A percentile compares a stretch with the other conserved stretches of the same genome.
These are phyloP conservation scores for Lamprotornis superbus DNA, from an alignment of 2,113 vertebrate species.

Conservation along the genomic window DNA sequence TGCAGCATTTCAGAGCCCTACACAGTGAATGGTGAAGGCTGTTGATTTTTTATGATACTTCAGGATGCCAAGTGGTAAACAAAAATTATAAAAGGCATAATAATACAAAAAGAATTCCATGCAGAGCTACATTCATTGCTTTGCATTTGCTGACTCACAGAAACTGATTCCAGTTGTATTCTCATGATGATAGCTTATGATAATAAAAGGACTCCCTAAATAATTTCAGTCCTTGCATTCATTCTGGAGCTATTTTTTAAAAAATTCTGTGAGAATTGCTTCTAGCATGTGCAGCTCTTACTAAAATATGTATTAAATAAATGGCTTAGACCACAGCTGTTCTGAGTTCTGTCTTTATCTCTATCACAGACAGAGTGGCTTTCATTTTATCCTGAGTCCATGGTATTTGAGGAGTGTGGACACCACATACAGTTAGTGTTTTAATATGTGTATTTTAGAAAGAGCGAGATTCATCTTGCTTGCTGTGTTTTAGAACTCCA, in stretches of 20 bases:
- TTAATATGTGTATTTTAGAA: not conserved
- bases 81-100: not conserved
- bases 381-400: not conserved
- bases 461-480: not conserved
- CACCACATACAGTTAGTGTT: not conserved
- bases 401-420: not conserved
- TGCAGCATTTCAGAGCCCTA: not conserved
- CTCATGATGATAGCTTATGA: not conserved
- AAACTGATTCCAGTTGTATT: not conserved
- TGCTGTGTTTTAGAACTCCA: not conserved
- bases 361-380: not conserved
- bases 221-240: not conserved
- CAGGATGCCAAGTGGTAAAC: conserved; percentile 1
- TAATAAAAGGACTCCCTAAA: not conserved
- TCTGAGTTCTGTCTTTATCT: not conserved
- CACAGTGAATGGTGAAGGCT: not conserved
- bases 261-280: not conserved
- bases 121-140: not conserved
- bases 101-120: not conserved
- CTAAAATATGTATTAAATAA: not conserved
- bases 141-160: conserved; percentile 11
- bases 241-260: not conserved
- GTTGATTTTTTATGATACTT: not conserved
- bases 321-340: not conserved
- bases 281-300: not conserved